A percentile compares a stretch with the other conserved stretches of the same genome.
These are phyloP conservation scores for Rhinoderma darwinii DNA, from an alignment of 2,113 vertebrate genomes.

Conservation along the genomic window DNA sequence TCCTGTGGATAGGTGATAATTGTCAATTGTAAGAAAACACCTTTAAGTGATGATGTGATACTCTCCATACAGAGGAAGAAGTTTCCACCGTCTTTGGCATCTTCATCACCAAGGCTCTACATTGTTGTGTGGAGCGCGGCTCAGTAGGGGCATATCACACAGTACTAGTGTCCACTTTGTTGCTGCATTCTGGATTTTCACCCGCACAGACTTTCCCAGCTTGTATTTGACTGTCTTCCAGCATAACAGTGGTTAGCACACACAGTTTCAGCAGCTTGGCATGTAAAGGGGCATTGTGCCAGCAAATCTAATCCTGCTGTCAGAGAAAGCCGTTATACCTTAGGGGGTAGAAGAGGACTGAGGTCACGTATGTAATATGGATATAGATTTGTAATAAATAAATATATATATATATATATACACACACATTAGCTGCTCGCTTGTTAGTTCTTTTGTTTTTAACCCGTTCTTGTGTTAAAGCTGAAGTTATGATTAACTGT, in stretches of 20 bases:
- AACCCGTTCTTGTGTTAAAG: background rate
- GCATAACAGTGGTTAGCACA: background rate
- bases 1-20: too few relatives aligned
- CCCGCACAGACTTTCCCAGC: slow-evolving; percentile 4
- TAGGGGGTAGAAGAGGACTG: background rate
- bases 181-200: background rate
- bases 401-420: too few relatives aligned
- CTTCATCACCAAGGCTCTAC: background rate
- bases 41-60: background rate
- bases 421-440: background rate
- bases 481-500: background rate
- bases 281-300: slow-evolving; percentile 1
- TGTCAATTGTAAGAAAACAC: too few relatives aligned
- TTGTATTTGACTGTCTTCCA: slow-evolving; percentile 21
- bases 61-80: background rate
- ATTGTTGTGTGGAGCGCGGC: background rate
- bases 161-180: background rate
- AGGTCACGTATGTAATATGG: slow-evolving; percentile 6
- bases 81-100: background rate
- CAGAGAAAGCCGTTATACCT: slow-evolving; percentile 17
- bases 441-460: background rate
- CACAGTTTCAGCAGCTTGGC: slow-evolving; percentile 22
- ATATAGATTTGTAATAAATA: too few relatives aligned
- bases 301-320: background rate
- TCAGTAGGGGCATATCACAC: background rate